phyloP scores from a whole-genome alignment of 2,888 invertebrate species.

The Synergus itoensis region DNA sequence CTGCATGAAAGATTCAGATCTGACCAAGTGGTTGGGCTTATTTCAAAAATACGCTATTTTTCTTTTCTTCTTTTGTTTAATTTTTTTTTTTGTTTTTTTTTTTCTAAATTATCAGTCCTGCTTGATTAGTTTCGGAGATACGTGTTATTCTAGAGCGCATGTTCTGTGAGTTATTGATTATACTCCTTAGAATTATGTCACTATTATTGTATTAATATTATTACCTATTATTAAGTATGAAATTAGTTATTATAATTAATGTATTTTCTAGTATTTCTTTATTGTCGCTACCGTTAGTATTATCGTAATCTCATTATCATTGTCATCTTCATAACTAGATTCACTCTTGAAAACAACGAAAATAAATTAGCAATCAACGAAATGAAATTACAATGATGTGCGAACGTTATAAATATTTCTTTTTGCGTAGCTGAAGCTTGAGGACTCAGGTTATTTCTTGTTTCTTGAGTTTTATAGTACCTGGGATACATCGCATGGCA shows the following conservation, averaged over 20 bases:
- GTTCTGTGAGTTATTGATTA: slow-evolving; percentile 69
- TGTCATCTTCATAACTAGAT: slow-evolving; percentile 49
- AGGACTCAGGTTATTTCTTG: slow-evolving; percentile 6
- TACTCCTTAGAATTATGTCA: slow-evolving; percentile 37
- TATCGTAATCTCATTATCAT: slow-evolving; percentile 56
- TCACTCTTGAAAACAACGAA: slow-evolving; percentile 46
- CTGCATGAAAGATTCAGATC: slow-evolving; percentile 39
- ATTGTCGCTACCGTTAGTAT: slow-evolving; percentile 51
- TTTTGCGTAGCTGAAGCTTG: not conserved
- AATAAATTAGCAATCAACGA: slow-evolving; percentile 42
- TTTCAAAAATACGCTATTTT: slow-evolving; percentile 49
- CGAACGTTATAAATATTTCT: not conserved
- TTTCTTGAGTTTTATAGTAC: slow-evolving; percentile 36
- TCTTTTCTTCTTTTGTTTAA: slow-evolving; percentile 42
- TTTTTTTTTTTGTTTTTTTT: slow-evolving; percentile 45
- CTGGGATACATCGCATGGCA: slow-evolving; percentile 71
- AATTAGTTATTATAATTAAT: slow-evolving; percentile 55
- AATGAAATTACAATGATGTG: not conserved
- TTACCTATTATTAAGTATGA: slow-evolving; percentile 61
- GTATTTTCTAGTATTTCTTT: slow-evolving; percentile 52
- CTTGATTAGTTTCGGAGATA: slow-evolving; percentile 70
- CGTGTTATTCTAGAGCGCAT: slow-evolving; percentile 73
- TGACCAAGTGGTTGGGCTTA: slow-evolving; percentile 35
- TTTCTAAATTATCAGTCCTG: slow-evolving; percentile 64
- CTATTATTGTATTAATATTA: slow-evolving; percentile 53